Percentiles rank a stretch among this genome's conserved stretches.
These are phyloP conservation scores for Gallinago undulata DNA, from an alignment of 2,113 vertebrate species.

Conservation along the genomic window DNA sequence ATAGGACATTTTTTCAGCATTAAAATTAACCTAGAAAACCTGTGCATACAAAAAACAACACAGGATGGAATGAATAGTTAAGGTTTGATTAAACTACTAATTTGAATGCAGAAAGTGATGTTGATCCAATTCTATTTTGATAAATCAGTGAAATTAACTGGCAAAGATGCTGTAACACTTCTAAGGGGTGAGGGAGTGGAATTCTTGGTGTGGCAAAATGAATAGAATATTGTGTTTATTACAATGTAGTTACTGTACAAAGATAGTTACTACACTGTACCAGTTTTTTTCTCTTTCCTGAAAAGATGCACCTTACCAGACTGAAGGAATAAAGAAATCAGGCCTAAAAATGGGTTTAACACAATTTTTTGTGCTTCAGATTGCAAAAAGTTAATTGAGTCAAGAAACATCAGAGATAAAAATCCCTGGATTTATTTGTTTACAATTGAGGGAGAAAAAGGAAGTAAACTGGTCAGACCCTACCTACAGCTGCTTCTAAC, in stretches of 20 bases:
- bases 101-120: background rate
- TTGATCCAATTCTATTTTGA: background rate
- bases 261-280: background rate
- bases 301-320: background rate
- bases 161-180: background rate
- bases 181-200: accelerated
- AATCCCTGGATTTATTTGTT: background rate
- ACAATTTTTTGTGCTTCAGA: background rate
- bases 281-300: background rate
- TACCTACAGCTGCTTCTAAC: background rate
- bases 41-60: background rate
- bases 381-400: background rate
- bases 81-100: background rate
- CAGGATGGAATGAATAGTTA: background rate
- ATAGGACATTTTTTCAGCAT: background rate
- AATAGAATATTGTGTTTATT: background rate
- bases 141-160: background rate
- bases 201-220: background rate
- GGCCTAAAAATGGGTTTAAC: background rate
- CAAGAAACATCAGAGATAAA: background rate
- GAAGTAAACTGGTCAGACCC: background rate
- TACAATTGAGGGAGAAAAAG: background rate
- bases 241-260: background rate
- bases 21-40: background rate
- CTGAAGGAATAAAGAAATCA: background rate